phyloP scores from a whole-genome alignment of 64 coral and sea anemone species.

The Porites australiensis region DNA sequence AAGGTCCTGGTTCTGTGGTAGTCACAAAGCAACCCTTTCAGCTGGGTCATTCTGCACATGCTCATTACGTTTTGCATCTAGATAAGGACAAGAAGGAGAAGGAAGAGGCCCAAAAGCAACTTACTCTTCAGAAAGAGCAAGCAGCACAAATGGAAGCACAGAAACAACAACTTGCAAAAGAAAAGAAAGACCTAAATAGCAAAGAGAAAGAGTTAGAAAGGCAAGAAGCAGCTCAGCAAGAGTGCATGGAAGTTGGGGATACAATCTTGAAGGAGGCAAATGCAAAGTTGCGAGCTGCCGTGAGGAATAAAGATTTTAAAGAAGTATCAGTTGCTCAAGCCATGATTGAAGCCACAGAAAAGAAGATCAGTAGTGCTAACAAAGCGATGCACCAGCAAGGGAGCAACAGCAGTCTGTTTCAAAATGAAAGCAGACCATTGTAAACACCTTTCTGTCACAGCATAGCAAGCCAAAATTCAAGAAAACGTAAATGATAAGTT shows the following conservation, averaged over 20 bases:
- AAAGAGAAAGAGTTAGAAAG: constrained; percentile 54
- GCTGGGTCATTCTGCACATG: constrained; percentile 64
- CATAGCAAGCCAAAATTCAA: constrained; percentile 44
- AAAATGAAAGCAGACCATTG: constrained; percentile 60
- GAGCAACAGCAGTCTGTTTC: constrained; percentile 52
- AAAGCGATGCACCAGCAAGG: constrained; percentile 44
- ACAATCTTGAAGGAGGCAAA: constrained; percentile 54
- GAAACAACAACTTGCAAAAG: constrained; percentile 15
- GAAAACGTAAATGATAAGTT: constrained; percentile 46
- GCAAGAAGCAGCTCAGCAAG: constrained; percentile 29
- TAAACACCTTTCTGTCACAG: constrained; percentile 58
- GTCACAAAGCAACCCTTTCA: constrained; percentile 62
- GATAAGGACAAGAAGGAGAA: constrained; percentile 58
- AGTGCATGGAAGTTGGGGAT: constrained; percentile 56
- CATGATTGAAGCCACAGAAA: constrained; percentile 55
- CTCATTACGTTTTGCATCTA: constrained; percentile 54
- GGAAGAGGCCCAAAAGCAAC: constrained; percentile 41
- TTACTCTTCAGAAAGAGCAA: constrained; percentile 53
- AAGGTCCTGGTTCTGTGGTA: constrained; percentile 58
- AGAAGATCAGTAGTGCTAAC: constrained; percentile 64
- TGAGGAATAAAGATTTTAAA: constrained; percentile 77
- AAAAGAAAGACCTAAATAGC: constrained; percentile 48
- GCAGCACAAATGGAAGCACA: constrained; percentile 14
- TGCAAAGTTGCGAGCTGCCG: constrained; percentile 49
- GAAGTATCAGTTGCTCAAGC: constrained; percentile 66